Percentiles rank a stretch among this genome's conserved stretches.
Conservation (phyloP, 2,797 vertebrate genomes). For the Diglossa cyanea region DNA sequence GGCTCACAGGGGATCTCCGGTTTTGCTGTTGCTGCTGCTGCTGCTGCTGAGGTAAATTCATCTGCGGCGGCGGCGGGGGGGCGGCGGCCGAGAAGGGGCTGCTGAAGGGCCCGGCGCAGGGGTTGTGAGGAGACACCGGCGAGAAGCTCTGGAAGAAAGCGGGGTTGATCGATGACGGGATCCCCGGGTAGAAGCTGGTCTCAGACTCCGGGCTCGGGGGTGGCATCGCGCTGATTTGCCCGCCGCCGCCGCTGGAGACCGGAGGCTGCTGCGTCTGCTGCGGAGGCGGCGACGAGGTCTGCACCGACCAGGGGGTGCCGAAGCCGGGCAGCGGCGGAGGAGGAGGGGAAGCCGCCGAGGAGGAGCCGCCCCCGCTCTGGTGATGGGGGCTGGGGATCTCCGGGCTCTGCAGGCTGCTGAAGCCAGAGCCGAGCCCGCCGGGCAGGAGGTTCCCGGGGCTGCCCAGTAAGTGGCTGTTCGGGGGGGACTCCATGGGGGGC, state of each 20-base stretch:
- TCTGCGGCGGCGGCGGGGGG: conserved; percentile 79
- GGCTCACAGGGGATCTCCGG: conserved; percentile 89
- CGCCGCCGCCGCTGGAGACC: conserved; percentile 75
- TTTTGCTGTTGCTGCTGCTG: conserved; percentile 83
- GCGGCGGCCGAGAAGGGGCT: conserved; percentile 88
- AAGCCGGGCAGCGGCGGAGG: conserved; percentile 84
- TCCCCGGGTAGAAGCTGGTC: conserved; percentile 89
- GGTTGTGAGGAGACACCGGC: conserved; percentile 84
- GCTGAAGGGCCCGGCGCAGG: conserved; percentile 86
- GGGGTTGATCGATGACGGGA: conserved; percentile 91
- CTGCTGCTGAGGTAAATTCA: conserved; percentile 83
- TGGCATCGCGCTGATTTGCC: conserved; percentile 80
- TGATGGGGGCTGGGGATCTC: conserved; percentile 83
- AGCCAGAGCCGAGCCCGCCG: conserved; percentile 83
- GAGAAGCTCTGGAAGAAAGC: conserved; percentile 95
- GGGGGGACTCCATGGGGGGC: conserved; percentile 88
- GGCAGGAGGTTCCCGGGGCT: conserved; percentile 80
- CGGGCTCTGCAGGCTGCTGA: conserved; percentile 84
- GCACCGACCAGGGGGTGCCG: conserved; percentile 95
- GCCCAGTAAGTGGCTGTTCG: conserved; percentile 85
- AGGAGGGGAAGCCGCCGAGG: conserved; percentile 74
- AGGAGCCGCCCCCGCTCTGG: conserved; percentile 83
- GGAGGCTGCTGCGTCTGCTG: conserved; percentile 74
- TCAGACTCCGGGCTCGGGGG: conserved; percentile 82
- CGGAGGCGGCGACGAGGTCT: conserved; percentile 90